Evolutionary conservation across 2,797 vertebrate species (phyloP), one percentile per base, ranked within the genome.

Genomic region (Acomys russatus): DNA sequence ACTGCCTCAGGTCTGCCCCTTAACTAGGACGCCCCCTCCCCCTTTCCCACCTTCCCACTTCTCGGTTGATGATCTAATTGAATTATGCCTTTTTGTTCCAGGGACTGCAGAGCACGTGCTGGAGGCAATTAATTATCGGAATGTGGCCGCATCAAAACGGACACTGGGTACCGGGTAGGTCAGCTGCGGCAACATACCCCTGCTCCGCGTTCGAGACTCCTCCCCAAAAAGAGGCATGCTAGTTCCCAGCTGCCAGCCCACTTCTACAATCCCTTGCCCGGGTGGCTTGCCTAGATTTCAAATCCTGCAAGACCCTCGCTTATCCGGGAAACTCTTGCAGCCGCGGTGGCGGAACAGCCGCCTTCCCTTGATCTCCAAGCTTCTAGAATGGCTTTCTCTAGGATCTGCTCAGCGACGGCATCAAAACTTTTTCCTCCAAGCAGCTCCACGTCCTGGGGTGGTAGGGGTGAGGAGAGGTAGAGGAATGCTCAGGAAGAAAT

Each of bases 91-190:
- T 96, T 98, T 96, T 98, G 97, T 98, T 97, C 93, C 96, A 86
- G 97, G 98, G 97, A 98, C 97, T 98, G 97, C 97, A 94, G 97
- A 97, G 96, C 98, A 98, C 98, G 98, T 98, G 98, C 98, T 97
- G 98, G 97, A 98, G 97, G 98, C 98, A 98, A 98, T 99, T 99
- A 98, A 98, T 99, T 98, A 98, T 98, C 98, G 96, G 97, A 97
- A 98, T 97, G 98, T 94, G 97, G 98, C 98, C 90, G 49, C 96
- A 97, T 97, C 94, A 88, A 97, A 97, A 98, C 97, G 97, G 97
- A 98, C 98, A 98, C 97, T 80, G 79, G 94, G 91, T 74, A 92
- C 91, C 44, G 10, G 93, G 94, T 97, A 97, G 93, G 95, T 97
- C 96, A 97, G 92, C n/a, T 6, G 78, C 33, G 14, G 85, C 86